Evolutionary conservation across 2,113 vertebrate species (phyloP).

Genomic region (Notarius lentiginosus): DNA sequence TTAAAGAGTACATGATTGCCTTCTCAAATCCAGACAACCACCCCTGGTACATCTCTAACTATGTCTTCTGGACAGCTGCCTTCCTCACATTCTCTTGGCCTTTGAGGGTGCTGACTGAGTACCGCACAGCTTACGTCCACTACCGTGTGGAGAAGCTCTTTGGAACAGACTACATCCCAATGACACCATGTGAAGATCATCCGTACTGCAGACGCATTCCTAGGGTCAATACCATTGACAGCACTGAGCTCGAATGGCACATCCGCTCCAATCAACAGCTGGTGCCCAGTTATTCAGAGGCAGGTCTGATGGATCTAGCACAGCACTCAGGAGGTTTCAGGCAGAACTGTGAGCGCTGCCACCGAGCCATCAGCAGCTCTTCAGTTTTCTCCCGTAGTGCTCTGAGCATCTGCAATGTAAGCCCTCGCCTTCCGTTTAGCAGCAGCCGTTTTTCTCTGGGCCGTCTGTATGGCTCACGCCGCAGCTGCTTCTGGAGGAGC

Average conservation of each 20-base stretch:
- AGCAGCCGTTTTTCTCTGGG: conserved; percentile 88
- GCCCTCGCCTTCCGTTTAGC: conserved; percentile 86
- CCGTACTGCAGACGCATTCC: conserved; percentile 88
- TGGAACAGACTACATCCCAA: conserved; percentile 85
- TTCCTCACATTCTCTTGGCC: conserved; percentile 94
- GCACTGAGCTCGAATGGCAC: conserved; percentile 95
- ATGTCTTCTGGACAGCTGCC: conserved; percentile 90
- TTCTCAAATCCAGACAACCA: conserved; percentile 86
- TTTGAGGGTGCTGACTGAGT: conserved; percentile 89
- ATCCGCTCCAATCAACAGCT: conserved; percentile 96
- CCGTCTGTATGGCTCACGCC: conserved; percentile 85
- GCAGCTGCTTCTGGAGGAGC: conserved; percentile 87
- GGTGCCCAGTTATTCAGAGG: conserved; percentile 95
- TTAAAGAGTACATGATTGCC: conserved; percentile 93
- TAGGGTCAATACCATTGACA: conserved; percentile 93
- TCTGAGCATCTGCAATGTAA: conserved; percentile 87
- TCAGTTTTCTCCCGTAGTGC: conserved; percentile 96
- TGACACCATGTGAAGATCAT: conserved; percentile 85
- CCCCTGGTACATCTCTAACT: conserved; percentile 92
- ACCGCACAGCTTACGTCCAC: conserved; percentile 89
- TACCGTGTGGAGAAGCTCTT: conserved; percentile 97
- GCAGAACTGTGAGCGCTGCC: conserved; percentile 92
- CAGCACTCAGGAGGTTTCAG: conserved; percentile 78
- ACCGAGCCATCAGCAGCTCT: conserved; percentile 91
- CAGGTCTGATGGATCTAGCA: conserved; percentile 91